Percentiles rank a stretch among this genome's conserved stretches.
These are phyloP conservation scores for Pelochelys cantorii DNA, from an alignment of 2,797 vertebrate species.

Conservation along the genomic window DNA sequence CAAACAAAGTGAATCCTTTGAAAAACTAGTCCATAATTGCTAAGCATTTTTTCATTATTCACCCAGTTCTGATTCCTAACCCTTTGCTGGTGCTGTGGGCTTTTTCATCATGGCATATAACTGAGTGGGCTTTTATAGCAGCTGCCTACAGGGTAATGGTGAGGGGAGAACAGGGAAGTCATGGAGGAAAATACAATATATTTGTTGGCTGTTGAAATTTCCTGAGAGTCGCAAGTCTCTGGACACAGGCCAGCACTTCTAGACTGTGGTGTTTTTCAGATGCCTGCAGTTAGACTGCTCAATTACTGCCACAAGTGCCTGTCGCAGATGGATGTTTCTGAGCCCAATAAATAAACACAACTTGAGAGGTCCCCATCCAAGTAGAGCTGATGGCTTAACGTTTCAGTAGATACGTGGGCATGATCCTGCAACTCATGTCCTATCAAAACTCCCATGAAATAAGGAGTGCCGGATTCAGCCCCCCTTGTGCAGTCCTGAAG, in stretches of 20 bases:
- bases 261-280: background rate
- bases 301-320: background rate
- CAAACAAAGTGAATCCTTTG: background rate
- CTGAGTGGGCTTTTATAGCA: background rate
- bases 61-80: background rate
- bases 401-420: background rate
- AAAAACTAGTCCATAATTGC: background rate
- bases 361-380: background rate
- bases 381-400: background rate
- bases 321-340: background rate
- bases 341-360: background rate
- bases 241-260: background rate
- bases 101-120: background rate
- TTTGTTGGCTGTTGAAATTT: background rate
- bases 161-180: background rate
- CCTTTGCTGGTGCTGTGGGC: background rate
- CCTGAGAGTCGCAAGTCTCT: conserved; percentile 22
- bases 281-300: background rate
- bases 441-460: background rate
- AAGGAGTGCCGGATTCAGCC: background rate
- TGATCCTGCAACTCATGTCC: background rate
- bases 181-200: background rate
- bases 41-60: background rate
- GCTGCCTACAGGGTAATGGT: background rate
- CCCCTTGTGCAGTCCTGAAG: background rate